Percentiles rank a stretch among this genome's conserved stretches.
Evolutionary conservation across 2,888 invertebrate genomes (phyloP).

Genomic region (Acanthacorydalis orientalis): DNA sequence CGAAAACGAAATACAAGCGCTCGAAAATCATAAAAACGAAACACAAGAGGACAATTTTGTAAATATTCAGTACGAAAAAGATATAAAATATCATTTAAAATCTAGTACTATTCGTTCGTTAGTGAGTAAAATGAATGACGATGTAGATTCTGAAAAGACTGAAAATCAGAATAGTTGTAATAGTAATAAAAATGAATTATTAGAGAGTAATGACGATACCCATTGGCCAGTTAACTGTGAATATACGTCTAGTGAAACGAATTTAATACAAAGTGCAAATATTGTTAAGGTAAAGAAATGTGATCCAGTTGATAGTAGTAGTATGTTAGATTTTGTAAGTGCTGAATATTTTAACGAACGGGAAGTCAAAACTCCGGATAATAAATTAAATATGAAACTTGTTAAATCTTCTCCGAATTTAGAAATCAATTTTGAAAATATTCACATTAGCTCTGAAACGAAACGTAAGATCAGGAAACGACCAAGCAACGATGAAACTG

Average conservation of each 20-base stretch:
- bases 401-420: slow-evolving; percentile 3
- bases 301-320: slow-evolving; percentile 22
- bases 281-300: slow-evolving; percentile 7
- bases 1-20: slow-evolving; percentile 10
- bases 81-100: background rate
- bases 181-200: background rate
- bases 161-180: slow-evolving; percentile 18
- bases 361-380: slow-evolving; percentile 31
- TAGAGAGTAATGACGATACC: no score
- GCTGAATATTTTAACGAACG: slow-evolving; percentile 28
- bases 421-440: background rate
- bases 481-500: background rate
- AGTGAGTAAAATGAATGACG: slow-evolving; percentile 17
- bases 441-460: background rate
- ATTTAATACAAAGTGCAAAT: background rate
- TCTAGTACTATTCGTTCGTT: no score
- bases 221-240: no score
- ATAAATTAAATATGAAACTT: slow-evolving; percentile 11
- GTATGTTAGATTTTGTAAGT: background rate
- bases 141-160: slow-evolving; percentile 28
- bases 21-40: slow-evolving; percentile 18
- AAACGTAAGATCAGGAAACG: slow-evolving; percentile 10
- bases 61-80: slow-evolving; percentile 15
- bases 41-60: slow-evolving; percentile 19
- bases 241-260: background rate